Evolutionary conservation across 1,140 invertebrate species (phyloP).

Genomic region (Monomorium pharaonis): DNA sequence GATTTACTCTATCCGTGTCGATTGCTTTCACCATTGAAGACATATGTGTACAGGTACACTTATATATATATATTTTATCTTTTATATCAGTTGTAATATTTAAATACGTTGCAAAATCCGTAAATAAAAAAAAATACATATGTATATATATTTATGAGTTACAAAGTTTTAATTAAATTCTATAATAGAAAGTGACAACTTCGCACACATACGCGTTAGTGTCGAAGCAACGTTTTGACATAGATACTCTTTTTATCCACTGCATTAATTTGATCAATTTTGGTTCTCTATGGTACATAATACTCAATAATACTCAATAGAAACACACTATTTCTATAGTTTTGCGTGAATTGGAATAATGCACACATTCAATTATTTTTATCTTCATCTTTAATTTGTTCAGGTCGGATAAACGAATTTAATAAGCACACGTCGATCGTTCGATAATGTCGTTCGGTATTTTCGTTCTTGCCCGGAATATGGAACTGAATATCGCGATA

Average conservation of each 20-base stretch:
- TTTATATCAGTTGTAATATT: too few relatives aligned
- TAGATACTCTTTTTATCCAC: neutral
- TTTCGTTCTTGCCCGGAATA: neutral
- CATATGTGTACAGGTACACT: neutral
- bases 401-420: neutral
- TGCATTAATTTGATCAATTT: neutral
- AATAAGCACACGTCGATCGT: neutral
- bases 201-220: neutral
- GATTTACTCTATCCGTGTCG: neutral
- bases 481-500: neutral
- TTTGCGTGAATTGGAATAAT: neutral
- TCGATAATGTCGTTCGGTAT: neutral
- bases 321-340: neutral
- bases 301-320: neutral
- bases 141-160: neutral
- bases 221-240: neutral
- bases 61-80: neutral
- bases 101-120: too few relatives aligned
- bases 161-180: neutral
- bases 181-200: neutral
- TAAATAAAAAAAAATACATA: too few relatives aligned
- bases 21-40: slow-evolving; percentile 2
- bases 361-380: neutral
- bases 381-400: neutral
- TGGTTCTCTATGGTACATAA: neutral